These are phyloP conservation scores for Trichoplax adhaerens DNA, from an alignment of 37 sponge, comb jelly and placozoan species.

Conservation along the genomic window DNA sequence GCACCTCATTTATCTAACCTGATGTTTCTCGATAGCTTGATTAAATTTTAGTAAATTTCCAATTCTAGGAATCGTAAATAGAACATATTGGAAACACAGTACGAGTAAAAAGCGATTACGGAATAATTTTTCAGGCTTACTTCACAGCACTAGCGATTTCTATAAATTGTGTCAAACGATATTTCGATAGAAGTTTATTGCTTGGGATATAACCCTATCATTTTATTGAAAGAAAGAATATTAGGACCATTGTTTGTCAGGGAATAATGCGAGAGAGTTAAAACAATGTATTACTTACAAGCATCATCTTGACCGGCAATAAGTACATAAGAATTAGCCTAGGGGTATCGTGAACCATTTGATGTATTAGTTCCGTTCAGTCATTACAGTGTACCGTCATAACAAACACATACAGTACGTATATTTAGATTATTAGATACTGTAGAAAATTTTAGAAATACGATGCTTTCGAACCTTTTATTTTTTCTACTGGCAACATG, in stretches of 20 bases:
- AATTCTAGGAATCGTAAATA: slow-evolving; percentile 13
- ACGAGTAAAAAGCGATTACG: too few relatives aligned
- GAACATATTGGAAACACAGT: background rate
- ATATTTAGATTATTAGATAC: too few relatives aligned
- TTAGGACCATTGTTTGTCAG: too few relatives aligned
- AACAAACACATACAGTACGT: too few relatives aligned
- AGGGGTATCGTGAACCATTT: background rate
- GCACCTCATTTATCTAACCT: slow-evolving; percentile 9
- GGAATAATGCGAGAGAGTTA: too few relatives aligned
- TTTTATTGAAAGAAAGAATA: background rate
- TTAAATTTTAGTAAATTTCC: slow-evolving; percentile 42
- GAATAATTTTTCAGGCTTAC: slow-evolving; percentile 8
- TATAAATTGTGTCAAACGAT: slow-evolving; percentile 37
- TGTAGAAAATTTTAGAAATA: too few relatives aligned
- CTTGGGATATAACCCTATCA: slow-evolving; percentile 48
- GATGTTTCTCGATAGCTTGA: slow-evolving; percentile 26
- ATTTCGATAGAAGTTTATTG: slow-evolving; percentile 33
- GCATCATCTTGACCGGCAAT: slow-evolving; percentile 78
- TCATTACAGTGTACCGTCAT: too few relatives aligned
- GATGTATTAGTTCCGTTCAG: background rate
- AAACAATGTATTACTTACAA: slow-evolving; percentile 17
- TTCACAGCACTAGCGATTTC: slow-evolving; percentile 38
- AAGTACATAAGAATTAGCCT: slow-evolving; percentile 65
- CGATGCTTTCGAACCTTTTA: slow-evolving; percentile 23
- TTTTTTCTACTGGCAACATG: slow-evolving; percentile 25